Base-by-base conservation (phyloP, 2,113 vertebrate species). In the Petroica traversi region DNA sequence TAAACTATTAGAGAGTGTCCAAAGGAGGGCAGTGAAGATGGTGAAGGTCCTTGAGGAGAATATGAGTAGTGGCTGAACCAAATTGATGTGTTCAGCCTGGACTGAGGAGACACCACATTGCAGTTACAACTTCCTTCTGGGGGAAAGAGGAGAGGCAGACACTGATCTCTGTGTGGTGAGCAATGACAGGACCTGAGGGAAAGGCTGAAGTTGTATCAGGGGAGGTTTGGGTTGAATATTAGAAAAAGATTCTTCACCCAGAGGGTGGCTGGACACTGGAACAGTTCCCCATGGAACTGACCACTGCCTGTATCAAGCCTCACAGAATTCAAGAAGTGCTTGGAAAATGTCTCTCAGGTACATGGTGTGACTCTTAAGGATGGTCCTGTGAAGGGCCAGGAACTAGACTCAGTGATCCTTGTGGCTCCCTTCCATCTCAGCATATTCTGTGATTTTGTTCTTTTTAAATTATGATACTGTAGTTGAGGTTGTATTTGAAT, bases 121-220 rank as follows among this genome's bases (percentile, higher is more conserved):
- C 10, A 57, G 41, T 46, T 68, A 48, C 14, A 68, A 28, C 23
- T 58, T 58, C 52, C 34, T 68, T 4, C 13, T 57, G 41, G 28
- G 2, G 11, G 13, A 22, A 23, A 36, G 25, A 58, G 14, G 20
- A 45, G 25, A 19, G 28, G 23, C 18, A 57, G 34, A 22, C 8
- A n/a, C 18, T 40, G 52, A 40, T 48, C 33, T n/a, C 8, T 68
- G 7, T 68, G 7, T 26, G 11, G 8, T 48, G 16, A 26, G 3
- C 49, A 6, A 6, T 33, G 18, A 9, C 43, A 58, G 23, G 9
- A 40, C 5, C 12, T 0, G 0, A 57, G 2, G 17, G 8, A 67
- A 67, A 26, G 28, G n/a, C n/a, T 58, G 29, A 58, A n/a, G 29
- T 1, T 49, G 24, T 49, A 14, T 58, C 24, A 57, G 63, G 13